Percentiles rank a stretch among this genome's conserved stretches.
Conservation (phyloP, 2,797 vertebrate genomes). For the Australoheros facetus region DNA sequence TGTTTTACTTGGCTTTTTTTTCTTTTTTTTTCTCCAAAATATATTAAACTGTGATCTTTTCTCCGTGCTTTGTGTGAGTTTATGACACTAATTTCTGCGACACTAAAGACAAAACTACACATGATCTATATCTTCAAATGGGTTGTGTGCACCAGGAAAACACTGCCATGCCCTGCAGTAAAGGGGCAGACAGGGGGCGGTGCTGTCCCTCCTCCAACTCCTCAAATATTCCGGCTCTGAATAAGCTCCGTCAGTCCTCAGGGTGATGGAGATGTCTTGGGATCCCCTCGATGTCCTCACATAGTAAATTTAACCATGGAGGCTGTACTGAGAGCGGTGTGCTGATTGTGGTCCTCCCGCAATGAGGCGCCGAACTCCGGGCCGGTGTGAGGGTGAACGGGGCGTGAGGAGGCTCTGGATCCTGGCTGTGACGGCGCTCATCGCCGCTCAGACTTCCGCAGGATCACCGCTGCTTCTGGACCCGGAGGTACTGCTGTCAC, state of each 20-base stretch:
- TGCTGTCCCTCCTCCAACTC: conserved; percentile 9
- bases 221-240: background rate
- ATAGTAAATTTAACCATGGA: conserved; percentile 7
- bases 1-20: conserved; percentile 77
- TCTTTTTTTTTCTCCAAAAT: conserved; percentile 25
- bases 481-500: conserved; percentile 51
- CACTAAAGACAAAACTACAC: no score
- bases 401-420: conserved; percentile 41
- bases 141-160: background rate
- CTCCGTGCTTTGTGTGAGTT: conserved; percentile 11
- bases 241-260: conserved; percentile 4
- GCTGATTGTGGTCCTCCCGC: conserved; percentile 3
- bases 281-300: conserved; percentile 38
- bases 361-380: conserved; percentile 41
- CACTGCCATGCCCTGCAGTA: background rate
- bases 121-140: background rate
- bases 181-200: conserved; percentile 42
- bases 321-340: background rate
- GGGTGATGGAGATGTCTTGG: conserved; percentile 46
- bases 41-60: conserved; percentile 80
- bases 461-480: conserved; percentile 48
- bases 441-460: background rate
- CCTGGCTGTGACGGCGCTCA: conserved; percentile 34
- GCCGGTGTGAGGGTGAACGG: background rate
- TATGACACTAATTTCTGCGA: background rate